phyloP scores from a whole-genome alignment of 2,888 invertebrate genomes.

The Scaptodrosophila latifasciaeformis region DNA sequence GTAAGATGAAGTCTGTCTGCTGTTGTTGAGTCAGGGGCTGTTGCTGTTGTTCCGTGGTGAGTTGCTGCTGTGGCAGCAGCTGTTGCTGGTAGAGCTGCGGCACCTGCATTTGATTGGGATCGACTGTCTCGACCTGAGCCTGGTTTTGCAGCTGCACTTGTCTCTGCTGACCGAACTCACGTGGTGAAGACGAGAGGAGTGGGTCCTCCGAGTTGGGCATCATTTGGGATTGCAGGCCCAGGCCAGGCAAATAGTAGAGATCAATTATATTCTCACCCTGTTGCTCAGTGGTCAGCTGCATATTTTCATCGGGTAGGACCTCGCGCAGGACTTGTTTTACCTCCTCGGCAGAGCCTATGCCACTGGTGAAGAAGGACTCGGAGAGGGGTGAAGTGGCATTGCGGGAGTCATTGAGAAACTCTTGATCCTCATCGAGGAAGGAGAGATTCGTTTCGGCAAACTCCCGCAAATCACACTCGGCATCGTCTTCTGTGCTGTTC shows the following conservation, averaged over 20 bases:
- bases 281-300: conserved; percentile 74
- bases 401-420: conserved; percentile 79
- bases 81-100: conserved; percentile 24
- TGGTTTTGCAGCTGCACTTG: conserved; percentile 36
- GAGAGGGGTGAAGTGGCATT: conserved; percentile 88
- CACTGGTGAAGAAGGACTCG: conserved; percentile 86
- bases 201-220: conserved; percentile 93
- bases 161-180: conserved; percentile 80
- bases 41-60: conserved; percentile 19
- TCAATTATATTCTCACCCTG: conserved; percentile 75
- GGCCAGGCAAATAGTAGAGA: conserved; percentile 73
- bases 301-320: conserved; percentile 86
- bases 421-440: conserved; percentile 74
- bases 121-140: no score
- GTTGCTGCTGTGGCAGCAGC: conserved; percentile 11
- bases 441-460: conserved; percentile 74
- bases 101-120: conserved; percentile 29
- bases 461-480: conserved; percentile 72
- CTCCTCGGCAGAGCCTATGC: conserved; percentile 90
- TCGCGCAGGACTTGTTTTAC: conserved; percentile 91
- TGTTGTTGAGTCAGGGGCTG: conserved; percentile 24
- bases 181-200: conserved; percentile 86
- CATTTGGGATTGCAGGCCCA: conserved; percentile 85
- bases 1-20: conserved; percentile 43
- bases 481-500: conserved; percentile 68